Base-by-base conservation (phyloP, 1,140 invertebrate genomes). In the Dreissena polymorpha region DNA sequence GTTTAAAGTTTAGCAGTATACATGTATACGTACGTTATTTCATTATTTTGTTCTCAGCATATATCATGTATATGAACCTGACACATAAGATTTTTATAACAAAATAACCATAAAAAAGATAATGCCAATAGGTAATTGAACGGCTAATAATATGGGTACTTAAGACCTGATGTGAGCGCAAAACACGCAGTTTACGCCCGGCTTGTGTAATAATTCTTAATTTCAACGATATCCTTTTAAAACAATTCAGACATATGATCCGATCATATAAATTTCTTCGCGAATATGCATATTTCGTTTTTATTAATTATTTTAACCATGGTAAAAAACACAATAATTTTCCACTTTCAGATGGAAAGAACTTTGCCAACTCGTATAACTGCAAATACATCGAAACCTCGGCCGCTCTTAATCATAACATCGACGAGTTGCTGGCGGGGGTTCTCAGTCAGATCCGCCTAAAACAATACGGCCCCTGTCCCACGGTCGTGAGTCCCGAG, bases 371-470 rank as follows among this genome's bases (percentile, higher is more conserved):
- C 83, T 94, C 94, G 16, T 95, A 95, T 85, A 95, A 95, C 50
- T 96, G 96, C 90, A 97, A 97, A 88, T 97, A 96, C 89, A 96
- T 96, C 87, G 96, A 97, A 91, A 96, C 96, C 0, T 97, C 96
- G 0, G 96, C 96, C 5, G 95, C 96, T 0, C 92, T 97, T 55
- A 96, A 96, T 85, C 96, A 97, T 87, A 96, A 97, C 88, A 95
- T 97, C 8, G 96, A 97, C 88, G 96, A 97, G 86, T 93, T 97
- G 0, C 92, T 97, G n/a, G 96, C 96, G 6, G 96, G 96, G 0
- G 95, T 97, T 83, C 93, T 97, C 27, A 93, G 92, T 16, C 94
- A 95, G 88, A 94, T 95, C 68, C 80, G 88, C 0, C 84, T 90
- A 64, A 87, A 87, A 55, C 74, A 88, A 39, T 82, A 67, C 29